Evolutionary conservation across 2,888 invertebrate species (phyloP), one percentile per base, ranked within the genome.

Genomic region (Portevinia maculata): DNA sequence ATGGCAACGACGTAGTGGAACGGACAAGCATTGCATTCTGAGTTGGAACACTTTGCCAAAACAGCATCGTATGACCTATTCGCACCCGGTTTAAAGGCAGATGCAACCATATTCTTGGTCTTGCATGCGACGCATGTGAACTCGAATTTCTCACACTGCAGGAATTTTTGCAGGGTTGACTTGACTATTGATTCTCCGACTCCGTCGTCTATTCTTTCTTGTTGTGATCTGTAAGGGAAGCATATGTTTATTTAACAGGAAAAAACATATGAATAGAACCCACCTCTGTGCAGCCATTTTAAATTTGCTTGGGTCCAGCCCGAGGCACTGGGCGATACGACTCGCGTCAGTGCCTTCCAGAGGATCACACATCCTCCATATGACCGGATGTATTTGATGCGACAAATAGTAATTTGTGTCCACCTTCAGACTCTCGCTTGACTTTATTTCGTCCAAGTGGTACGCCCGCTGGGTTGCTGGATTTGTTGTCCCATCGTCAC

Each of bases 351-450:
- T 96, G 9, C 97, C 98, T 85, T 98, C 97, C 48, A 99, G 96
- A 0, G 99, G 99, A 85, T 98, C 98, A 88, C 98, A 97, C 88
- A 99, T 94, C 85, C 99, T 93, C 28, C 97, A 94, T 79, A 99
- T 95, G 0, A 99, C 98, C 0, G 99, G 99, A 90, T 98, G 98
- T 46, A 99, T 93, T 92, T 99, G 99, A 88, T 98, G 96, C 0
- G 96, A 93, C 85, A 99, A 92, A 91, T 99, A 99, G 91, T 99
- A 99, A 85, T 94, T 93, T 1, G 93, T 93, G 90, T 99, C 99
- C 1, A 97, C 92, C 89, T 94, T 95, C 1, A 97, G 91, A 11
- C 89, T 87, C 59, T 94, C 94, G 4, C 90, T 92, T 85, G 93
- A 94, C 88, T 96, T 95, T 39, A 97, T 89, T 89, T 99, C 99